These are phyloP conservation scores for Epirrhoe tristata DNA, from an alignment of 2,888 invertebrate genomes.

Conservation along the genomic window DNA sequence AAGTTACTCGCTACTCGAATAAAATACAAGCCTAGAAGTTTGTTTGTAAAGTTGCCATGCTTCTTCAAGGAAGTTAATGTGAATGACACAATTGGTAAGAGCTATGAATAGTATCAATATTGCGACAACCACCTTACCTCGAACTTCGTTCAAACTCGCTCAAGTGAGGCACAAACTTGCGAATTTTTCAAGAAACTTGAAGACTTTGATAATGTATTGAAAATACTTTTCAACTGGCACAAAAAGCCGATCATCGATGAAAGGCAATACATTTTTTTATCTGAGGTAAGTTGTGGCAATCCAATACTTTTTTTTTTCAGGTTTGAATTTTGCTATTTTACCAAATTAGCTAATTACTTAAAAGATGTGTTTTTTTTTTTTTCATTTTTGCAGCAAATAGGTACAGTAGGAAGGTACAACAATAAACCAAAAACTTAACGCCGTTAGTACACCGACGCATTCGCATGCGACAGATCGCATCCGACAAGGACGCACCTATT, in stretches of 20 bases:
- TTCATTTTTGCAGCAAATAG: no score
- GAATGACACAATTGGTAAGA: constrained; percentile 1
- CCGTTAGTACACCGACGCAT: no score
- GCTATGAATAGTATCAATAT: constrained; percentile 8
- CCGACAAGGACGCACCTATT: no score
- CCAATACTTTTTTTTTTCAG: background rate
- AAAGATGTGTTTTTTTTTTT: no score
- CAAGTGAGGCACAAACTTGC: constrained; percentile 1
- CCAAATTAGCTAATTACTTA: background rate
- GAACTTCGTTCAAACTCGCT: background rate
- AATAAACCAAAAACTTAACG: no score
- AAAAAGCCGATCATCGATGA: background rate
- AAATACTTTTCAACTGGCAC: background rate
- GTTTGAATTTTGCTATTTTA: background rate
- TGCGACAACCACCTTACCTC: background rate
- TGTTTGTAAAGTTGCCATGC: background rate
- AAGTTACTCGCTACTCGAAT: no score
- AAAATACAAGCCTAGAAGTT: no score
- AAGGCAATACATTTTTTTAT: background rate
- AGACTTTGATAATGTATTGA: constrained; percentile 9
- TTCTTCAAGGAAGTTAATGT: background rate
- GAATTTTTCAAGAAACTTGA: constrained; percentile 11
- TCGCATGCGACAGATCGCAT: no score
- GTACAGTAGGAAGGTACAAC: no score
- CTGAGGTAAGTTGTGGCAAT: background rate